Percentiles rank a stretch among this genome's conserved stretches.
Evolutionary conservation across 2,113 vertebrate genomes (phyloP).

Genomic region (Cyanoderma ruficeps): DNA sequence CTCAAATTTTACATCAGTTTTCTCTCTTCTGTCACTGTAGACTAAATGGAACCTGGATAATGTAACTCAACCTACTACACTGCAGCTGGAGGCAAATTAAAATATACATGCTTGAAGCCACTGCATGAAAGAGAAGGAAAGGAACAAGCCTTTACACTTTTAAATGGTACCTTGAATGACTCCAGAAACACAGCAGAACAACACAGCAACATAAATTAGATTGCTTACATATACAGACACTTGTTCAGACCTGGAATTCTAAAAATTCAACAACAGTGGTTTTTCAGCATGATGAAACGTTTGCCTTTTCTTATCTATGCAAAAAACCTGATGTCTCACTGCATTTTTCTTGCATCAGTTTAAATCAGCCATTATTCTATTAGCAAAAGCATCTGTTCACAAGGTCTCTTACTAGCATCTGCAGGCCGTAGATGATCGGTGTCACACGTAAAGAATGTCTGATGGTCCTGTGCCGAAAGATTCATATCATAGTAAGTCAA

Average conservation of each 20-base stretch:
- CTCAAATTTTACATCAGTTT: neutral
- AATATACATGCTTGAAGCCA: neutral
- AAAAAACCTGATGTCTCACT: neutral
- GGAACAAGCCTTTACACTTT: neutral
- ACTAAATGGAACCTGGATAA: neutral
- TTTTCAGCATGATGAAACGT: neutral
- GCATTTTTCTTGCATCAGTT: neutral
- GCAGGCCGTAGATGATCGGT: conserved; percentile 94
- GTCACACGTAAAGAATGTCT: conserved; percentile 98
- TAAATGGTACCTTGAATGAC: neutral
- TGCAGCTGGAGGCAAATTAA: neutral
- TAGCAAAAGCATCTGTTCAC: neutral
- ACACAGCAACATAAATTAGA: neutral
- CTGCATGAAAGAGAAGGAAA: neutral
- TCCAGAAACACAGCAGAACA: neutral
- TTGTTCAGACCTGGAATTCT: neutral
- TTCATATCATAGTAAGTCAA: conserved; percentile 99
- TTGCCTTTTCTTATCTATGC: neutral
- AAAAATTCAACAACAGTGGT: neutral
- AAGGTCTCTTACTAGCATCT: conserved; percentile 87
- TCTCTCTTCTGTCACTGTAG: neutral
- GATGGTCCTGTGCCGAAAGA: conserved; percentile 96
- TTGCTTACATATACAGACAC: neutral
- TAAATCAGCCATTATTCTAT: neutral
- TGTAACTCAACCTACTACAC: neutral